phyloP scores from a whole-genome alignment of 1,140 invertebrate species.

The Pogonomyrmex californicus region DNA sequence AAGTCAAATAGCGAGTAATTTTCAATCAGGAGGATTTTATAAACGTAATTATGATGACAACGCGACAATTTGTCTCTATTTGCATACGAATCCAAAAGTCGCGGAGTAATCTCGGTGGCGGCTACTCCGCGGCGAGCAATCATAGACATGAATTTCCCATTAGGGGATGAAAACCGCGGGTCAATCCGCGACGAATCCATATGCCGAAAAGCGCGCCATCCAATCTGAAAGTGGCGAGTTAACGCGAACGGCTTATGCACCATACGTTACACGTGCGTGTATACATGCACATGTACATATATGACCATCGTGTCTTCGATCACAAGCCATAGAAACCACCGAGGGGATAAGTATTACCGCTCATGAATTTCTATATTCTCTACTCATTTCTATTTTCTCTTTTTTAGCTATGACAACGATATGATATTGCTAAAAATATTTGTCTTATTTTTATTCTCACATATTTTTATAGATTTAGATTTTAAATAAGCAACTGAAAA shows the following conservation, averaged over 20 bases:
- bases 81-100: conserved; percentile 1
- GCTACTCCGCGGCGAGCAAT: conserved; percentile 41
- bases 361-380: not conserved
- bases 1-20: not conserved
- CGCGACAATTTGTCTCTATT: conserved; percentile 30
- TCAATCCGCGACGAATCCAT: conserved; percentile 79
- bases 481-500: not conserved
- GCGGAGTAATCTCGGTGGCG: conserved; percentile 54
- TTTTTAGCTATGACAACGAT: not conserved
- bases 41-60: not conserved
- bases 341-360: conserved; percentile 61
- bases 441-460: not conserved
- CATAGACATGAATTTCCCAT: conserved; percentile 79
- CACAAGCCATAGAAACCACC: conserved; percentile 66
- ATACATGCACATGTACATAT: conserved; percentile 12
- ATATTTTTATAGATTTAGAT: not conserved
- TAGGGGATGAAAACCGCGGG: conserved; percentile 75
- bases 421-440: not conserved
- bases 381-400: not conserved
- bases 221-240: conserved; percentile 78
- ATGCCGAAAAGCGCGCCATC: conserved; percentile 80
- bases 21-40: conserved; percentile 11
- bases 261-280: conserved; percentile 76
- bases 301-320: conserved; percentile 70
- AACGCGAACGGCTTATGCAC: conserved; percentile 77